phyloP scores from a whole-genome alignment of 2,113 vertebrate species.

The Acanthisitta chloris region DNA sequence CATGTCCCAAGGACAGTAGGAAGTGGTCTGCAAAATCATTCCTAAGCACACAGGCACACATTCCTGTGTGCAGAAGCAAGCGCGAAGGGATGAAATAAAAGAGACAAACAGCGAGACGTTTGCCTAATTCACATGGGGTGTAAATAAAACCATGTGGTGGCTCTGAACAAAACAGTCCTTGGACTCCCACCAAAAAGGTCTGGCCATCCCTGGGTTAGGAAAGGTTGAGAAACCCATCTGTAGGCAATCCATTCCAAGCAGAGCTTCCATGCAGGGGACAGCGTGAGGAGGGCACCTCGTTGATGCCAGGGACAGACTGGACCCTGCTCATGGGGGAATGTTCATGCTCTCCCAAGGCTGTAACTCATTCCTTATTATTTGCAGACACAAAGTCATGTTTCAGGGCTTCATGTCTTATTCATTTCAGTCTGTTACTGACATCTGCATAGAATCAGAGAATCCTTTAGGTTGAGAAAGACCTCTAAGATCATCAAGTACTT shows the following conservation, averaged over 20 bases:
- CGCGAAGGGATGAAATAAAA: background rate
- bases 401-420: background rate
- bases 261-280: background rate
- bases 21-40: background rate
- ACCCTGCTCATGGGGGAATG: background rate
- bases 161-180: background rate
- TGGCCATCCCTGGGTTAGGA: background rate
- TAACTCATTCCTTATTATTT: constrained; percentile 38
- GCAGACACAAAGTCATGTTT: constrained; percentile 24
- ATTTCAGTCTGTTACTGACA: constrained; percentile 14
- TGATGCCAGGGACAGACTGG: background rate
- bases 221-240: constrained; percentile 35
- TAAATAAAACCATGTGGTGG: constrained; percentile 62
- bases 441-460: background rate
- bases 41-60: background rate
- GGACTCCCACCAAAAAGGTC: constrained; percentile 24
- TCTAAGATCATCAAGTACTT: background rate
- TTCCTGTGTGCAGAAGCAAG: constrained; percentile 16
- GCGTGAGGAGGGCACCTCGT: background rate
- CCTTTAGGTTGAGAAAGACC: background rate
- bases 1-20: background rate
- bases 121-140: background rate
- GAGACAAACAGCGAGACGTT: constrained; percentile 6
- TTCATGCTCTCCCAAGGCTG: background rate
- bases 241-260: background rate